Evolutionary conservation across 2,888 invertebrate species (phyloP).

Genomic region (Anthophora plumipes): DNA sequence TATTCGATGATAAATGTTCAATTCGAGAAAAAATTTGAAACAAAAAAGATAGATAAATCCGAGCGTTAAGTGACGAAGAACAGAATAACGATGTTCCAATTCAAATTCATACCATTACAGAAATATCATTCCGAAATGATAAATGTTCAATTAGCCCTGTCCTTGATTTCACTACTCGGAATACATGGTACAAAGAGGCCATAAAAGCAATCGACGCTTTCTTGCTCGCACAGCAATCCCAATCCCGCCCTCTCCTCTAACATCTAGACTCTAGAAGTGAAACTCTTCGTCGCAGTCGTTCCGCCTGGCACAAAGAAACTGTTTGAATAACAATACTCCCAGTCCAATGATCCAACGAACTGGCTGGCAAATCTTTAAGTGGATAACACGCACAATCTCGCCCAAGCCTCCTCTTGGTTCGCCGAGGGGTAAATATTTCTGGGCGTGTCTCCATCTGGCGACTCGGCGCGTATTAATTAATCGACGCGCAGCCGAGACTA

Average conservation of each 20-base stretch:
- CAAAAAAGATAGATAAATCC: too few relatives aligned
- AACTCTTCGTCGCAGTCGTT: not conserved
- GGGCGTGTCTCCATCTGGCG: slow-evolving; percentile 83
- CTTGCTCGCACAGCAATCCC: not conserved
- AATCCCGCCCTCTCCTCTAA: not conserved
- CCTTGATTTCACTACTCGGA: not conserved
- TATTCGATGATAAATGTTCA: too few relatives aligned
- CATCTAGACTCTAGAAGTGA: not conserved
- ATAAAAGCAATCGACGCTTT: slow-evolving; percentile 12
- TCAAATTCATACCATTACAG: too few relatives aligned
- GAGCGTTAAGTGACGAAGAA: too few relatives aligned
- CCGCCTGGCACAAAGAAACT: slow-evolving; percentile 32
- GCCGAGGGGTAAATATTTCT: slow-evolving; percentile 69
- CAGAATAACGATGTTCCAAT: not conserved
- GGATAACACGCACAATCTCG: slow-evolving; percentile 68
- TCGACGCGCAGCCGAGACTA: slow-evolving; percentile 83
- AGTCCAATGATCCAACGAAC: slow-evolving; percentile 43
- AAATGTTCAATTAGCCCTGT: not conserved
- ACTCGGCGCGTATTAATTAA: slow-evolving; percentile 83
- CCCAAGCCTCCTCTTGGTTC: slow-evolving; percentile 17
- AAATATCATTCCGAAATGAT: not conserved
- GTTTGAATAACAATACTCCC: slow-evolving; percentile 39
- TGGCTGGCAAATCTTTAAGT: slow-evolving; percentile 59
- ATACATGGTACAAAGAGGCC: not conserved
- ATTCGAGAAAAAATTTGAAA: too few relatives aligned